Base-by-base conservation (phyloP, 2,888 invertebrate genomes). In the Marronus borbonicus region DNA sequence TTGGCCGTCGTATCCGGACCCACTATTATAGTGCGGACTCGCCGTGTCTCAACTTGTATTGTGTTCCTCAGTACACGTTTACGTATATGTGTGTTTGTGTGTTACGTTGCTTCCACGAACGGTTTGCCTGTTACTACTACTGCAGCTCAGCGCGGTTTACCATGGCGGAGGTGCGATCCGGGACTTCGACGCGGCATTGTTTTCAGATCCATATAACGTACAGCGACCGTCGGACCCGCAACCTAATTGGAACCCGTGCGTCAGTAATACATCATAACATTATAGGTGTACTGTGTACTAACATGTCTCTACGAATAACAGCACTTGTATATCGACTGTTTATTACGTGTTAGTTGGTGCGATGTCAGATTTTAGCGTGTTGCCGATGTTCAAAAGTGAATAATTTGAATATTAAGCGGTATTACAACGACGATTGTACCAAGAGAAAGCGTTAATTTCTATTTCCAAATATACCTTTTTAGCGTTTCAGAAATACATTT, bases 1-100 rank as follows among this genome's bases (percentile, higher is more conserved):
- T 88, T 88, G 80, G 76, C 77, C 83, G 84, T 84, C 79, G 72
- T 72, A 76, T 85, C 83, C 83, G 81, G 80, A 80, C 81, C 72
- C 82, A 81, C 80, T 77, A 81, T 81, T 81, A 79, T 79, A 80
- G 68, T 76, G 76, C 78, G 64, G 39, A n/a, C 44, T 68, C 44
- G 68, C 68, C 12, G 24, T 1, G 24, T 31, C 55, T 12, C 24
- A 24, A 58, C 20, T 58, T 44, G 44, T 44, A 12, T 44, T 44
- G 44, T 44, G 44, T 44, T 44, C 12, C 44, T 44, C 44, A 2
- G 17, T 55, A 4, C 3, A 20, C 55, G 55, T 58, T 5, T 36
- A 36, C 5, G 55, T 58, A 1, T 58, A 17, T 66, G 65, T 65
- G 65, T 65, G 65, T 24, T 36, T 66, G 65, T 65, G 65, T 65